A percentile compares a stretch with the other conserved stretches of the same genome.
These are phyloP conservation scores for Emydoidea blandingii DNA, from an alignment of 2,797 vertebrate genomes.

Conservation along the genomic window DNA sequence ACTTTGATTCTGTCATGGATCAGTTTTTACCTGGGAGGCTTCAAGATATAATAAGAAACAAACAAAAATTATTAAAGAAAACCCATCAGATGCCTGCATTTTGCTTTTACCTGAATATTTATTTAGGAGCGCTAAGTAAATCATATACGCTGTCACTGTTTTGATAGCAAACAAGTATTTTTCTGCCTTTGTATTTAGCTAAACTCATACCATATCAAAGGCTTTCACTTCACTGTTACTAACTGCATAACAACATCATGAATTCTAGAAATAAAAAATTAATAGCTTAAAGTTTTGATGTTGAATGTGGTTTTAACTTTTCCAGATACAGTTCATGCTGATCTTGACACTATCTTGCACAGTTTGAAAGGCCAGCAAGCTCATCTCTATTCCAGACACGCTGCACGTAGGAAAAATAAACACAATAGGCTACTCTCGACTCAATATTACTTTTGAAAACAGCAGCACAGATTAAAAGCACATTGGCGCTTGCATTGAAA, in stretches of 20 bases:
- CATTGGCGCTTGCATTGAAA: neutral
- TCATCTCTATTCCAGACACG: neutral
- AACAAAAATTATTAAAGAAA: neutral
- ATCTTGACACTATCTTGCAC: neutral
- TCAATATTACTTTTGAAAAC: neutral
- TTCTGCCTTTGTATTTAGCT: neutral
- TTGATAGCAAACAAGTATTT: neutral
- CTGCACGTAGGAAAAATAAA: neutral
- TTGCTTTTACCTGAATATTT: conserved; percentile 24
- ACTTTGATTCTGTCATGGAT: neutral
- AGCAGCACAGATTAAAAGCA: neutral
- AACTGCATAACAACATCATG: neutral
- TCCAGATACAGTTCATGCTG: neutral
- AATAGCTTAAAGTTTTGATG: neutral
- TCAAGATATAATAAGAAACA: neutral
- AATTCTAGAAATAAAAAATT: neutral
- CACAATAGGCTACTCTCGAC: neutral
- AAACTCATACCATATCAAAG: neutral
- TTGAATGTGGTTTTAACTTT: neutral
- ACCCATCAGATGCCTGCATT: neutral
- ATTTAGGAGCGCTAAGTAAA: neutral
- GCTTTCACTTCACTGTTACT: neutral
- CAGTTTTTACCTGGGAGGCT: neutral
- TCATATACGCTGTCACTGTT: neutral
- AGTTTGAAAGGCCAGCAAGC: neutral